phyloP scores from a whole-genome alignment of 2,113 vertebrate species.

The Patagioenas fasciata region DNA sequence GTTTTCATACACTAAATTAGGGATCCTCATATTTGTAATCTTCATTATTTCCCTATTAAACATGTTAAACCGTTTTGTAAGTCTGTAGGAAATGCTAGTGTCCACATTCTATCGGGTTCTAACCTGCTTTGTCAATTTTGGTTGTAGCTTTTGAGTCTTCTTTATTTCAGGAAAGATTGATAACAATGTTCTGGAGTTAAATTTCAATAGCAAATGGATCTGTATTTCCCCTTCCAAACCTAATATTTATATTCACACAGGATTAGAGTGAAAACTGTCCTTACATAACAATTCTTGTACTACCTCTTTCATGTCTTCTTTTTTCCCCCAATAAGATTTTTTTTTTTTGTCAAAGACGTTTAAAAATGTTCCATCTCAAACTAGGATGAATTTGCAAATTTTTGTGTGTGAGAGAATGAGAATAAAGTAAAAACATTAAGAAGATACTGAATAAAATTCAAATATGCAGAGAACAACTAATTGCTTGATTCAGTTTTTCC shows the following conservation, averaged over 20 bases:
- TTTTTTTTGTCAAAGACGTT: background rate
- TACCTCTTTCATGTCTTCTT: background rate
- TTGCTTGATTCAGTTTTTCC: slow-evolving; percentile 9
- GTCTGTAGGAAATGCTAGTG: background rate
- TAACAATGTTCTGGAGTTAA: background rate
- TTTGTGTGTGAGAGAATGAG: background rate
- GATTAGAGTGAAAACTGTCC: background rate
- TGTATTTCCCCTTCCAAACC: background rate
- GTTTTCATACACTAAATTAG: background rate
- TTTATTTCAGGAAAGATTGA: background rate
- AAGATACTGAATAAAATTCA: background rate
- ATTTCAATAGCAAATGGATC: background rate
- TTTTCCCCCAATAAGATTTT: background rate
- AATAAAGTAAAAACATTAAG: background rate
- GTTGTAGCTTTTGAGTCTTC: background rate
- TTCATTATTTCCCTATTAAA: background rate
- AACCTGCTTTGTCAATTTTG: background rate
- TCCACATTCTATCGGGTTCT: background rate
- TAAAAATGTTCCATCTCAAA: background rate
- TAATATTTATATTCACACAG: background rate
- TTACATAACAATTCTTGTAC: background rate
- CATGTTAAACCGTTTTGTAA: background rate
- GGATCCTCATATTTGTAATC: accelerated
- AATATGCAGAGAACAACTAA: background rate
- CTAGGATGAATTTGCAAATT: background rate